phyloP scores from a whole-genome alignment of 2,797 vertebrate genomes.

The Sebastes glaucus region DNA sequence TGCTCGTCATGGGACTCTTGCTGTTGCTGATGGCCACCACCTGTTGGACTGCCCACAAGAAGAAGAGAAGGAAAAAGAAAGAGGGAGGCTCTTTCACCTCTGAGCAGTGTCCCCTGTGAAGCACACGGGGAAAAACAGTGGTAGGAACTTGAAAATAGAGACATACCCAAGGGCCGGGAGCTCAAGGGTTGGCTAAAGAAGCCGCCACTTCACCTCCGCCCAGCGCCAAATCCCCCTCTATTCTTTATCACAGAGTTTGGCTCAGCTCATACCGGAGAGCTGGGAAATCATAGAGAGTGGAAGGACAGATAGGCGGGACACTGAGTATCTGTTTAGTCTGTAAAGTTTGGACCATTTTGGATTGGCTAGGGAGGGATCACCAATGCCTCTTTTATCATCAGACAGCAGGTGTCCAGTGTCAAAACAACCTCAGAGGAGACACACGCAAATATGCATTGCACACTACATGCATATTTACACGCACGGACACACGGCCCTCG shows the following conservation, averaged over 20 bases:
- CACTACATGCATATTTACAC: constrained; percentile 63
- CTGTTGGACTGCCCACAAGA: constrained; percentile 84
- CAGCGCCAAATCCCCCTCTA: constrained; percentile 25
- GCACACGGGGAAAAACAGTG: constrained; percentile 16
- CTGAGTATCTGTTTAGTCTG: constrained; percentile 52
- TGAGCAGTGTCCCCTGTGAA: constrained; percentile 84
- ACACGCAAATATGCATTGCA: constrained; percentile 54
- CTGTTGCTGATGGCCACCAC: constrained; percentile 79
- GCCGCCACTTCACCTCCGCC: constrained; percentile 21
- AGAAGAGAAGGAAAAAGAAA: constrained; percentile 84
- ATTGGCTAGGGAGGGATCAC: constrained; percentile 46
- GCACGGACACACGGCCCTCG: constrained; percentile 44
- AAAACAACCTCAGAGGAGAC: constrained; percentile 80
- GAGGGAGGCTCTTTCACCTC: constrained; percentile 79
- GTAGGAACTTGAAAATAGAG: constrained; percentile 40
- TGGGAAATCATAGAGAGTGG: constrained; percentile 25
- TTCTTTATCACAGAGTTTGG: constrained; percentile 53
- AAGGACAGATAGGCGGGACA: constrained; percentile 24
- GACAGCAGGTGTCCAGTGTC: constrained; percentile 81
- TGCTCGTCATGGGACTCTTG: constrained; percentile 80
- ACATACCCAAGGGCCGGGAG: constrained; percentile 21
- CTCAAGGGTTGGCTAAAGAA: constrained; percentile 22
- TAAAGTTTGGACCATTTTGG: constrained; percentile 48
- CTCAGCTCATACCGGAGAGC: constrained; percentile 26
- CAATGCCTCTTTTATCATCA: constrained; percentile 56